Percentiles rank a stretch among this genome's conserved stretches.
Evolutionary conservation across 2,888 invertebrate species (phyloP).

Genomic region (Oxyteleia sp.): DNA sequence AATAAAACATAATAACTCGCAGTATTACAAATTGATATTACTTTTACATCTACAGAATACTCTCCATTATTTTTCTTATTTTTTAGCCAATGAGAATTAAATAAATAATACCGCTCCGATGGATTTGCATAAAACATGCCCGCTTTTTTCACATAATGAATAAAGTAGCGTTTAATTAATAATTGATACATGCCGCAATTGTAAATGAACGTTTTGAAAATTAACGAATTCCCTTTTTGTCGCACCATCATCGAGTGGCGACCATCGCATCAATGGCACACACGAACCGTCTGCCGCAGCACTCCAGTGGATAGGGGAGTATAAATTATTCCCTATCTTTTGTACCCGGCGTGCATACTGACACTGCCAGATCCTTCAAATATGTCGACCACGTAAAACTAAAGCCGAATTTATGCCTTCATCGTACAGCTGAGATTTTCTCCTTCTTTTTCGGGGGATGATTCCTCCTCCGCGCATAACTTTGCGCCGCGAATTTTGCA

Average conservation of each 20-base stretch:
- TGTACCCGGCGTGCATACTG: conserved; percentile 77
- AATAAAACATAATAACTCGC: too few species aligned
- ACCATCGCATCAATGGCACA: conserved; percentile 55
- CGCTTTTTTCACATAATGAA: conserved; percentile 22
- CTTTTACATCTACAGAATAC: too few species aligned
- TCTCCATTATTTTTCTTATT: too few species aligned
- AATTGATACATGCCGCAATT: conserved; percentile 24
- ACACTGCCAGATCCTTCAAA: conserved; percentile 62
- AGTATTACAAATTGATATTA: too few species aligned
- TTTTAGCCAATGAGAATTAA: too few species aligned
- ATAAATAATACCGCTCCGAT: too few species aligned
- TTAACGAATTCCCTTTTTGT: conserved; percentile 58
- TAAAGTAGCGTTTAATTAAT: conserved; percentile 24
- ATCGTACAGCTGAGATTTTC: conserved; percentile 50
- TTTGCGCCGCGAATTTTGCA: conserved; percentile 27
- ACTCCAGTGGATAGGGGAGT: conserved; percentile 63
- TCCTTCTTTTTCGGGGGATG: conserved; percentile 17
- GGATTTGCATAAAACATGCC: conserved; percentile 6
- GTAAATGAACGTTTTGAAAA: conserved; percentile 54
- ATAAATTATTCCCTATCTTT: conserved; percentile 87
- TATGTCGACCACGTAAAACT: conserved; percentile 63
- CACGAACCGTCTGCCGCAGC: conserved; percentile 60
- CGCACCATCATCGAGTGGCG: conserved; percentile 51
- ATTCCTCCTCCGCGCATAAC: conserved; percentile 27
- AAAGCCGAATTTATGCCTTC: conserved; percentile 63